phyloP scores from a whole-genome alignment of 1,140 invertebrate genomes.

The Aphelenchoides fujianensis region DNA sequence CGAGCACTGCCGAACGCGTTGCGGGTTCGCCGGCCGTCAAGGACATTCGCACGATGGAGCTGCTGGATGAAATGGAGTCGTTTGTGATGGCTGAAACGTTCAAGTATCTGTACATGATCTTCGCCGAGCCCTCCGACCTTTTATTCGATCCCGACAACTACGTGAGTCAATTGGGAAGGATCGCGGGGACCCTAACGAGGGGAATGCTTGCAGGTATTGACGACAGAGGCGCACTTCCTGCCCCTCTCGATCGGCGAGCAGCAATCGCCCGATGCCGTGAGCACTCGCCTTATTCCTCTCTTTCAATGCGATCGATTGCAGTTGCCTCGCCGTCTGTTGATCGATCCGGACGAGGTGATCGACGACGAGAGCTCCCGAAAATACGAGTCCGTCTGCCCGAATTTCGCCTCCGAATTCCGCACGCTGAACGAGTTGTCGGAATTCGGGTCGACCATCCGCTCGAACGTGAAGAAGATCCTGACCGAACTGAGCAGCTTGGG shows the following conservation, averaged over 20 bases:
- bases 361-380: conserved; percentile 32
- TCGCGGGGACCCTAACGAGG: too few relatives aligned
- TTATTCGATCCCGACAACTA: conserved; percentile 89
- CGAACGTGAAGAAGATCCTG: conserved; percentile 22
- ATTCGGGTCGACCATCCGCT: conserved; percentile 28
- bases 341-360: conserved; percentile 54
- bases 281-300: conserved; percentile 15
- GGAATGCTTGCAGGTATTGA: too few relatives aligned
- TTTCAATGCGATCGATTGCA: conserved; percentile 49
- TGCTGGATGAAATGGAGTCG: conserved; percentile 90
- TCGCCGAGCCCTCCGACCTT: conserved; percentile 81
- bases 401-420: conserved; percentile 25
- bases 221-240: conserved; percentile 91
- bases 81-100: conserved; percentile 96
- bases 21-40: conserved; percentile 93
- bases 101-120: conserved; percentile 91
- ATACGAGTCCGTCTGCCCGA: conserved; percentile 43
- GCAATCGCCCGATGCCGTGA: background rate
- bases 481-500: background rate
- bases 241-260: conserved; percentile 69
- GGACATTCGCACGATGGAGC: conserved; percentile 82
- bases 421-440: conserved; percentile 34
- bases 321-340: conserved; percentile 51
- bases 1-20: conserved; percentile 82
- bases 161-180: too few relatives aligned